Percentiles rank a stretch among this genome's conserved stretches.
These are phyloP conservation scores for Prinia subflava DNA, from an alignment of 2,113 vertebrate genomes.

Conservation along the genomic window DNA sequence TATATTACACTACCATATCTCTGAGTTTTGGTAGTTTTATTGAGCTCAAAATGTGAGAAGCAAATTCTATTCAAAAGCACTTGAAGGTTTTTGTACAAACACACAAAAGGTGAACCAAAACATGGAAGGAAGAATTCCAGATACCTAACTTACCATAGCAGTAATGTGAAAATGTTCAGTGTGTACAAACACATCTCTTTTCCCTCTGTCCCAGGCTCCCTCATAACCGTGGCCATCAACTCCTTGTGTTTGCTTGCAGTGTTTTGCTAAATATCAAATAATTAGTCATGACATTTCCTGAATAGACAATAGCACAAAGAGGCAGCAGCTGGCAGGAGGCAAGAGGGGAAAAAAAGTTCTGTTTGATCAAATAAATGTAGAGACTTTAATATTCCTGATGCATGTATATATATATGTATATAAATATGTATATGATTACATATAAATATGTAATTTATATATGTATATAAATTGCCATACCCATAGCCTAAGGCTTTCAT, in stretches of 20 bases:
- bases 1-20: background rate
- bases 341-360: background rate
- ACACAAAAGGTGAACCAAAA: background rate
- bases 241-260: background rate
- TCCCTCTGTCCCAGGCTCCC: background rate
- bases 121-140: background rate
- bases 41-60: background rate
- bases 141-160: background rate
- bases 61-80: background rate
- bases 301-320: background rate
- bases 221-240: background rate
- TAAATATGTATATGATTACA: too few species aligned
- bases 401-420: background rate
- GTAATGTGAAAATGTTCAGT: background rate
- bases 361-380: background rate
- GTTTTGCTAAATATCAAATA: background rate
- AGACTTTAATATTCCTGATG: background rate
- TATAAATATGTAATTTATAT: too few species aligned
- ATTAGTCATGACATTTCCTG: background rate
- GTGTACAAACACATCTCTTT: background rate
- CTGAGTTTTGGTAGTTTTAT: background rate
- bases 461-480: background rate
- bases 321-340: background rate
- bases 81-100: background rate
- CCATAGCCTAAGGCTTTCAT: background rate